Percentiles rank a stretch among this genome's conserved stretches.
phyloP scores from a whole-genome alignment of 2,888 invertebrate species.

The Meghimatium bilineatum region DNA sequence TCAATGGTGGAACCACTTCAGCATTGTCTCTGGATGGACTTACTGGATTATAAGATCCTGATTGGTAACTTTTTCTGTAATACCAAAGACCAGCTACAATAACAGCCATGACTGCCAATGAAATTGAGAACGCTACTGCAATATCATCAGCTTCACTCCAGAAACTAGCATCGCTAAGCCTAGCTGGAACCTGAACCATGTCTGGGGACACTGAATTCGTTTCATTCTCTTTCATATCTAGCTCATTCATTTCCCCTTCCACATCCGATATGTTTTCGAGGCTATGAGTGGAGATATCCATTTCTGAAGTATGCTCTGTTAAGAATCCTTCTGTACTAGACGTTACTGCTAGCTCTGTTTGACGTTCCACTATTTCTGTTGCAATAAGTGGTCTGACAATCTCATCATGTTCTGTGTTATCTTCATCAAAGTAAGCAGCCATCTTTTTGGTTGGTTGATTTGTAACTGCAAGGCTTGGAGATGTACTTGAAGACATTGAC shows the following conservation, averaged over 20 bases:
- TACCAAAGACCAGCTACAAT: conserved; percentile 12
- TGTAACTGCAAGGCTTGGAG: neutral
- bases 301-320: neutral
- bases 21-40: neutral
- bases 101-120: neutral
- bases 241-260: neutral
- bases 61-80: conserved; percentile 8
- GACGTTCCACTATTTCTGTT: neutral
- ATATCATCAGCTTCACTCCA: neutral
- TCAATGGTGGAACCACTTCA: neutral
- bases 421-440: conserved; percentile 7
- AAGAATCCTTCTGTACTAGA: neutral
- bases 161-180: neutral
- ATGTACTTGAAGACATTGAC: neutral
- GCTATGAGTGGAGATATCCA: neutral
- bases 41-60: conserved; percentile 7
- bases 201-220: neutral
- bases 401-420: neutral
- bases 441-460: neutral
- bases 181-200: neutral
- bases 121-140: neutral
- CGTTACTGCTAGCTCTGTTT: too few species aligned
- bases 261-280: neutral
- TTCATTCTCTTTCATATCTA: neutral
- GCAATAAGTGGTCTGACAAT: conserved; percentile 4